phyloP scores from a whole-genome alignment of 37 sponge, comb jelly and placozoan species.

The Spongilla lacustris region DNA sequence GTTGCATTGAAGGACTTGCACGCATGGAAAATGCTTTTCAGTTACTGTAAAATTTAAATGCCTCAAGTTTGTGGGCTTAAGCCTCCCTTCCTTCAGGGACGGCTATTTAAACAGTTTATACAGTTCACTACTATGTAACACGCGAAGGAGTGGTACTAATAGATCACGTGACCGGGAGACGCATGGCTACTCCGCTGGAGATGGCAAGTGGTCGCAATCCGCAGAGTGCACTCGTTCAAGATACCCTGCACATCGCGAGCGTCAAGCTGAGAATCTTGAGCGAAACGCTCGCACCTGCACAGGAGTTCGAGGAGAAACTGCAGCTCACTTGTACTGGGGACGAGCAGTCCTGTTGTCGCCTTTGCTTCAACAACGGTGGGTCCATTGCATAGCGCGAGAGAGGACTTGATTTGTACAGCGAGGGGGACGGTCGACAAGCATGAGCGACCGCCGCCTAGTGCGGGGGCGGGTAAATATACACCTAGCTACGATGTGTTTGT shows the following conservation, averaged over 20 bases:
- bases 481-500: not conserved
- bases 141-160: no score
- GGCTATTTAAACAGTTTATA: no score
- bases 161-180: not conserved
- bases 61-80: no score
- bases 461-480: not conserved
- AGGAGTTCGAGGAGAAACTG: not conserved
- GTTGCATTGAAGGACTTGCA: no score
- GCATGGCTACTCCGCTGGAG: not conserved
- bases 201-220: not conserved
- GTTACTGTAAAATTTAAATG: no score
- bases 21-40: no score
- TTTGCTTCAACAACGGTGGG: constrained; percentile 26
- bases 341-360: constrained; percentile 6
- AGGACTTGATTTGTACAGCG: not conserved
- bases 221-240: not conserved
- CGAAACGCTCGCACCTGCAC: constrained; percentile 7
- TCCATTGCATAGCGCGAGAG: not conserved
- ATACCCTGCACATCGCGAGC: not conserved
- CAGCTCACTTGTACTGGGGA: constrained; percentile 16
- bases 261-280: constrained; percentile 30
- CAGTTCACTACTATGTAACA: no score
- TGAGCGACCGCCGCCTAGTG: not conserved
- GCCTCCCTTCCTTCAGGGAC: no score
- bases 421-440: no score